Conservation (phyloP, 2,113 vertebrate genomes). For the Nothocercus nigrocapillus region DNA sequence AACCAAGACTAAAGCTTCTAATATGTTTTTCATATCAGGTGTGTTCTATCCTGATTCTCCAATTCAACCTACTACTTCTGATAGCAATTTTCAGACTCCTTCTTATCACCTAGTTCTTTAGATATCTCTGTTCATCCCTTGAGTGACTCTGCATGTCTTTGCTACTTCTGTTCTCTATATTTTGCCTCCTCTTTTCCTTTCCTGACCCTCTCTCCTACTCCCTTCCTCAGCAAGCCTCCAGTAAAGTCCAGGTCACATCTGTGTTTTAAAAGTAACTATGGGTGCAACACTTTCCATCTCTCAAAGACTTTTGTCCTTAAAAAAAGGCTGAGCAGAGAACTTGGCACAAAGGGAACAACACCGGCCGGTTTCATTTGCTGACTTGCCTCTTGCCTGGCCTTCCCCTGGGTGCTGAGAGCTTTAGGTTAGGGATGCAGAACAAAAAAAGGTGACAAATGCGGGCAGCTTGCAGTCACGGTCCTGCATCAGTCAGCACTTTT, state of each 20-base stretch:
- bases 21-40: not conserved
- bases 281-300: not conserved
- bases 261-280: not conserved
- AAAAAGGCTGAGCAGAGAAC: not conserved
- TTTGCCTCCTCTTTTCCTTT: not conserved
- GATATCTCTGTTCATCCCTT: not conserved
- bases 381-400: not conserved
- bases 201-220: not conserved
- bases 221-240: not conserved
- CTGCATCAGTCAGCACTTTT: slow-evolving; percentile 53
- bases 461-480: not conserved
- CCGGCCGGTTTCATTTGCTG: slow-evolving; percentile 16
- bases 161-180: not conserved
- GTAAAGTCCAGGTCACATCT: not conserved
- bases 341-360: not conserved
- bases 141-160: not conserved
- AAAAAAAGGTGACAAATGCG: slow-evolving; percentile 34
- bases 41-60: not conserved
- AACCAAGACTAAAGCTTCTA: not conserved
- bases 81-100: not conserved
- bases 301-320: not conserved
- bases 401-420: not conserved
- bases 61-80: not conserved
- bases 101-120: not conserved
- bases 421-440: not conserved